Conservation (phyloP, 2,797 vertebrate genomes). For the Clarias platycephalus region DNA sequence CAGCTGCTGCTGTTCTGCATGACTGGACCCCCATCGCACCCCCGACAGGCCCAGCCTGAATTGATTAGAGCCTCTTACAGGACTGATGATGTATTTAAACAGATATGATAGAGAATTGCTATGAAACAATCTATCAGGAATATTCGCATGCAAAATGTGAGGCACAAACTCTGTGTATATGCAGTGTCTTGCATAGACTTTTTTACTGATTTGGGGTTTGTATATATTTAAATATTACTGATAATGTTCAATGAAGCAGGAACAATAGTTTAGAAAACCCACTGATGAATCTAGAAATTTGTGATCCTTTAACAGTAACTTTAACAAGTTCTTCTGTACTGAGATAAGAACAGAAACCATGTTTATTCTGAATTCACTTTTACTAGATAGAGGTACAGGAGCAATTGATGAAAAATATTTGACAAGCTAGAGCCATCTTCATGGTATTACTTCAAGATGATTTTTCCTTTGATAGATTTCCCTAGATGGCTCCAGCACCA, state of each 20-base stretch:
- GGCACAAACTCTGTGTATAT: not conserved
- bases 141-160: conserved; percentile 54
- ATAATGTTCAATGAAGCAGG: not conserved
- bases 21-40: conserved; percentile 46
- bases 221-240: not conserved
- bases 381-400: not conserved
- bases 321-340: not conserved
- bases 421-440: not conserved
- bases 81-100: conserved; percentile 73
- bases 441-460: not conserved
- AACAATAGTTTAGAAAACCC: not conserved
- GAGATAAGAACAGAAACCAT: no score
- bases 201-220: not conserved
- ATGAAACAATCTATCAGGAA: conserved; percentile 56
- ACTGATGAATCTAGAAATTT: not conserved
- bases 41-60: conserved; percentile 60
- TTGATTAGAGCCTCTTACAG: conserved; percentile 69
- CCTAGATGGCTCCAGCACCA: not conserved
- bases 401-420: not conserved
- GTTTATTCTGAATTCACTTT: not conserved
- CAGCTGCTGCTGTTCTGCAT: conserved; percentile 70
- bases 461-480: not conserved
- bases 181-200: not conserved
- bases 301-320: not conserved
- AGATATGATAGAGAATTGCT: conserved; percentile 62